Evolutionary conservation across 2,797 vertebrate species (phyloP).

Genomic region (Hoplostethus mediterraneus): DNA sequence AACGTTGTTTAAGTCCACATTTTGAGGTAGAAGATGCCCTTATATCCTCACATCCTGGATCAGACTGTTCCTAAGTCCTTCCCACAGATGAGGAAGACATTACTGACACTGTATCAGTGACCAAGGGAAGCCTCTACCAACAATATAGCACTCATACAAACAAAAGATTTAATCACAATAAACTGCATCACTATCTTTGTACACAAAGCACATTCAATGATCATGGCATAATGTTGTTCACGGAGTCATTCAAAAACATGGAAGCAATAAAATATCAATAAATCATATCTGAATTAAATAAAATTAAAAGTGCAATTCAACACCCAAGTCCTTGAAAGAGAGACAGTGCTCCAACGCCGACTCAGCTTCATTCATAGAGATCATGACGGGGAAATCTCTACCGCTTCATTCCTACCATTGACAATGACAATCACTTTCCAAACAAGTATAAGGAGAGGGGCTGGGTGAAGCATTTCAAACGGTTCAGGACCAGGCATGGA

Average conservation of each 20-base stretch:
- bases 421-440: constrained; percentile 28
- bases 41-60: constrained; percentile 8
- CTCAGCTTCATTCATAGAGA: constrained; percentile 20
- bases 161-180: constrained; percentile 36
- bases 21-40: constrained; percentile 15
- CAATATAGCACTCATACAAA: constrained; percentile 21
- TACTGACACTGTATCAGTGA: constrained; percentile 11
- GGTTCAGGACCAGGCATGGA: constrained; percentile 3
- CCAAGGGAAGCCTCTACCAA: constrained; percentile 13
- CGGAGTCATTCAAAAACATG: constrained; percentile 34
- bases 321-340: constrained; percentile 12
- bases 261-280: constrained; percentile 16
- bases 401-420: neutral
- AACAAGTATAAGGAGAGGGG: neutral
- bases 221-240: constrained; percentile 50
- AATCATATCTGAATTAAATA: constrained; percentile 32
- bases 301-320: constrained; percentile 66
- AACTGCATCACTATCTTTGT: constrained; percentile 54
- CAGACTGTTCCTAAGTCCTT: neutral
- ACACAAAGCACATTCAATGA: constrained; percentile 71
- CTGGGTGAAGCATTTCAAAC: neutral
- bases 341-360: constrained; percentile 1
- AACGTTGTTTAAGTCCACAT: constrained; percentile 4
- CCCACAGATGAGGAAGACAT: constrained; percentile 23
- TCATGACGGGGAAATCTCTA: neutral